Evolutionary conservation across 2,797 vertebrate species (phyloP).

Genomic region (Sebastes taczanowskii): DNA sequence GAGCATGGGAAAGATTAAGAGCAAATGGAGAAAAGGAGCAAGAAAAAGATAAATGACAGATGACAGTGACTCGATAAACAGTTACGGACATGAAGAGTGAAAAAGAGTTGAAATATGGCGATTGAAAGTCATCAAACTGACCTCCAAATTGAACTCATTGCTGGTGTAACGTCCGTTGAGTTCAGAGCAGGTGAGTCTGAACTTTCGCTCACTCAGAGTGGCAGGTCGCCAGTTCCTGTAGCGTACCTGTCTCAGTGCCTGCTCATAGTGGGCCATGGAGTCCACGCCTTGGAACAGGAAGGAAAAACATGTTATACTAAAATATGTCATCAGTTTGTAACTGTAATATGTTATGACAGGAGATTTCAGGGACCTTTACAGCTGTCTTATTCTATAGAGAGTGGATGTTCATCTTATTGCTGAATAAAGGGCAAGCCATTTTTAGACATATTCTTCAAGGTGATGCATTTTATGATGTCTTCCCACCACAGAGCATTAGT

Average conservation of each 20-base stretch:
- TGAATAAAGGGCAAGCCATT: conserved; percentile 3
- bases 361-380: conserved; percentile 20
- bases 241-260: conserved; percentile 89
- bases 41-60: not conserved
- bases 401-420: not conserved
- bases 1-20: not conserved
- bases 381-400: conserved; percentile 1
- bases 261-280: conserved; percentile 93
- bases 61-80: not conserved
- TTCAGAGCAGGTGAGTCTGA: conserved; percentile 95
- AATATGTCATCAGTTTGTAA: not conserved
- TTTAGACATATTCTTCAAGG: not conserved
- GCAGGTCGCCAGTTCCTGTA: conserved; percentile 90
- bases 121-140: not conserved
- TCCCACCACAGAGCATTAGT: not conserved
- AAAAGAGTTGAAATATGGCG: not conserved
- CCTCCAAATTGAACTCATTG: conserved; percentile 96
- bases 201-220: conserved; percentile 84
- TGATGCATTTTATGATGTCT: not conserved
- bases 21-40: not conserved
- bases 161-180: conserved; percentile 97
- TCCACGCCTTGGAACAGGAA: conserved; percentile 87
- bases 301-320: not conserved
- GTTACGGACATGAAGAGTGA: not conserved
- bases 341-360: not conserved